Percentiles rank a stretch among this genome's conserved stretches.
These are phyloP conservation scores for Burhinus bistriatus DNA, from an alignment of 2,113 vertebrate species.

Conservation along the genomic window DNA sequence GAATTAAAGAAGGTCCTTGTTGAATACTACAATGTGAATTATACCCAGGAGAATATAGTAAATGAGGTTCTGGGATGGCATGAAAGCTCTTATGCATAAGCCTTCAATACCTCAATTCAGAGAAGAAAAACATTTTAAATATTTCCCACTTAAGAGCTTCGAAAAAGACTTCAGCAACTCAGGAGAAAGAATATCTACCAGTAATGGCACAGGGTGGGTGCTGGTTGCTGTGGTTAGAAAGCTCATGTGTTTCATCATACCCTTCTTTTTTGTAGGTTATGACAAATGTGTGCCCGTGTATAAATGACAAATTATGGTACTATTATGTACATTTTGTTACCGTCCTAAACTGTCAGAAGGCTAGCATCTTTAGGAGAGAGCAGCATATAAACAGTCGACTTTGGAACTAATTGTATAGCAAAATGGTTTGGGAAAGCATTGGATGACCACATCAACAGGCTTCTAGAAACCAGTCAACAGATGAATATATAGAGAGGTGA, in stretches of 20 bases:
- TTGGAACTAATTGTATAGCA: neutral
- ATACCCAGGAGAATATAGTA: neutral
- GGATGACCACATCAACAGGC: neutral
- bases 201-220: neutral
- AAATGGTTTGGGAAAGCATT: neutral
- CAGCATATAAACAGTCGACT: neutral
- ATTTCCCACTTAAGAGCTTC: neutral
- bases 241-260: neutral
- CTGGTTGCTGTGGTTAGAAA: neutral
- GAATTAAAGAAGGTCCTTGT: constrained; percentile 34
- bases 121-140: neutral
- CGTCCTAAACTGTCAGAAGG: neutral
- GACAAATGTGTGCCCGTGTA: neutral
- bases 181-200: neutral
- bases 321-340: neutral
- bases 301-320: neutral
- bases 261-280: neutral
- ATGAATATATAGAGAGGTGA: neutral
- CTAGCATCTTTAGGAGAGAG: neutral
- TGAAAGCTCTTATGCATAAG: neutral
- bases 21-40: constrained; percentile 34
- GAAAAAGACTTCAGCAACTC: neutral
- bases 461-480: neutral
- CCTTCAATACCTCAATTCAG: neutral
- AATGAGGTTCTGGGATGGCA: neutral